These are phyloP conservation scores for Germaria angustata DNA, from an alignment of 2,888 invertebrate genomes.

Conservation along the genomic window DNA sequence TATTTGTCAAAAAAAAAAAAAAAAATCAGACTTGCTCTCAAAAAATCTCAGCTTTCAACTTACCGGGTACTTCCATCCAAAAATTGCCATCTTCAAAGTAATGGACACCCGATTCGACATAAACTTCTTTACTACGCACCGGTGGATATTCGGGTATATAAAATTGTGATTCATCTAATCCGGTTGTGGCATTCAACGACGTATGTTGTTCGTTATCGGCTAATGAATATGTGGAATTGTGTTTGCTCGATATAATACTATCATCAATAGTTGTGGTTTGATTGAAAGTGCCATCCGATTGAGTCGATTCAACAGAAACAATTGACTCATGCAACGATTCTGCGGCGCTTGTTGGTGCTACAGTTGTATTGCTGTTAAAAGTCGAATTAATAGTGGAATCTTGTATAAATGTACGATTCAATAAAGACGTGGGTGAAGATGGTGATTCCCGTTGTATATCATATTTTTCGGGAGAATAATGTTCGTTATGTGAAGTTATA, in stretches of 20 bases:
- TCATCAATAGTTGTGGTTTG: constrained; percentile 80
- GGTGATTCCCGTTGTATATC: constrained; percentile 39
- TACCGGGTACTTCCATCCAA: constrained; percentile 91
- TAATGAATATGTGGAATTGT: constrained; percentile 79
- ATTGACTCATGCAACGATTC: constrained; percentile 79
- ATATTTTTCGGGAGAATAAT: constrained; percentile 42
- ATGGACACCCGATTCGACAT: constrained; percentile 91
- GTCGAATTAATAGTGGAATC: constrained; percentile 69
- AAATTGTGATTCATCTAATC: constrained; percentile 79
- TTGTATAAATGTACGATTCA: constrained; percentile 69
- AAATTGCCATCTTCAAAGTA: constrained; percentile 96
- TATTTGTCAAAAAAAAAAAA: too few species aligned
- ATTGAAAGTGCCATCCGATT: constrained; percentile 76
- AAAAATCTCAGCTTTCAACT: too few species aligned
- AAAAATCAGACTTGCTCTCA: too few species aligned
- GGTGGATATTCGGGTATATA: constrained; percentile 83
- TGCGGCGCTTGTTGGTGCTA: constrained; percentile 44
- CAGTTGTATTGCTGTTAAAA: constrained; percentile 38
- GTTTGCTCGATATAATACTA: constrained; percentile 79
- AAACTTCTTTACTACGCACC: constrained; percentile 85
- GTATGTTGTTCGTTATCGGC: constrained; percentile 78
- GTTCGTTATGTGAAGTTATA: constrained; percentile 57
- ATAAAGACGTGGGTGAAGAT: constrained; percentile 57
- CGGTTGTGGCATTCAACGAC: constrained; percentile 72
- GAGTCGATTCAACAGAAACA: constrained; percentile 78